phyloP scores from a whole-genome alignment of 2,888 invertebrate genomes.

The Platynereis dumerilii region DNA sequence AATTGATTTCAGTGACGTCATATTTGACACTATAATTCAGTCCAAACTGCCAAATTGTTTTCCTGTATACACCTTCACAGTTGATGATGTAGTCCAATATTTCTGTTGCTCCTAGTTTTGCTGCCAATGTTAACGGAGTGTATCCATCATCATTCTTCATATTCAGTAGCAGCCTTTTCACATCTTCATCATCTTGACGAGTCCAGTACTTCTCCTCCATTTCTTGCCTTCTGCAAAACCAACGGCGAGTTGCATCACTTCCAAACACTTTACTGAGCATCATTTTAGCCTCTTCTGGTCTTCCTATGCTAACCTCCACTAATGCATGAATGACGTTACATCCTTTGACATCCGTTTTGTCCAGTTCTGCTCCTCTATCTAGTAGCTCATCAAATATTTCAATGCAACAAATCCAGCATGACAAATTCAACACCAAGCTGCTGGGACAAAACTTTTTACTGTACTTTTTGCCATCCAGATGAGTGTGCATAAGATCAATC shows the following conservation, averaged over 20 bases:
- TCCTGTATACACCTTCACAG: not conserved
- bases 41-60: conserved; percentile 3
- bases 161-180: not conserved
- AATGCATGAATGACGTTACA: not conserved
- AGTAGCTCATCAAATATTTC: no score
- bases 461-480: no score
- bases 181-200: not conserved
- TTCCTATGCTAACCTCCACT: not conserved
- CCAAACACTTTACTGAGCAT: not conserved
- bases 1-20: no score
- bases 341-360: not conserved
- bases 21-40: not conserved
- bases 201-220: not conserved
- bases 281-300: not conserved
- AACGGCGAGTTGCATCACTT: not conserved
- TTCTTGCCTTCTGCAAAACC: not conserved
- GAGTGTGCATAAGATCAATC: no score
- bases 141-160: conserved; percentile 3
- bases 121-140: conserved; percentile 1
- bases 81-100: not conserved
- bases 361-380: no score
- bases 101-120: not conserved
- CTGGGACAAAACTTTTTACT: no score
- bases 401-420: no score
- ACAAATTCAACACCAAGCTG: no score